Percentiles rank a stretch among this genome's conserved stretches.
Conservation (phyloP, 2,888 invertebrate species). For the Suillia variegata region DNA sequence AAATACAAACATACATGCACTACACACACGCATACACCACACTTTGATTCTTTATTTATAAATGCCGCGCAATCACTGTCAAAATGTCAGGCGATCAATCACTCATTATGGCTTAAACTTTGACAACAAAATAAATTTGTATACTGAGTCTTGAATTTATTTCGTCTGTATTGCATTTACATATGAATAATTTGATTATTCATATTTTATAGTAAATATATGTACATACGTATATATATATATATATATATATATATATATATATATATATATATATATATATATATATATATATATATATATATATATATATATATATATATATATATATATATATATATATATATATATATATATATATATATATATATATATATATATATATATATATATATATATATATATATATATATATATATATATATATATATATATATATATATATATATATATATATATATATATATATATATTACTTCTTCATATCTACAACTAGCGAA, state of each 20-base stretch:
- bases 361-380: neutral
- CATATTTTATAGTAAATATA: slow-evolving; percentile 31
- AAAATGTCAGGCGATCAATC: slow-evolving; percentile 51
- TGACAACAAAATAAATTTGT: slow-evolving; percentile 36
- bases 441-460: neutral
- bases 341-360: neutral
- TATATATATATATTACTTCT: neutral
- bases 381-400: neutral
- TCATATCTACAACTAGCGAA: too few relatives aligned
- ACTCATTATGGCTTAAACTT: slow-evolving; percentile 33
- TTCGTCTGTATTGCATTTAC: slow-evolving; percentile 15
- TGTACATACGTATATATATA: slow-evolving; percentile 5
- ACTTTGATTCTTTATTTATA: slow-evolving; percentile 45
- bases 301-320: neutral
- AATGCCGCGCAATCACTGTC: slow-evolving; percentile 41
- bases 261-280: neutral
- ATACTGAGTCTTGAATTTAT: slow-evolving; percentile 16
- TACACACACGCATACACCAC: neutral
- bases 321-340: neutral
- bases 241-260: too few relatives aligned
- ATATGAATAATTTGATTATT: slow-evolving; percentile 7
- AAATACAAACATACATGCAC: neutral
- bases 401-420: neutral
- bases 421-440: neutral
- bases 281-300: neutral